phyloP scores from a whole-genome alignment of 2,888 invertebrate genomes.

The Graphium colonna region DNA sequence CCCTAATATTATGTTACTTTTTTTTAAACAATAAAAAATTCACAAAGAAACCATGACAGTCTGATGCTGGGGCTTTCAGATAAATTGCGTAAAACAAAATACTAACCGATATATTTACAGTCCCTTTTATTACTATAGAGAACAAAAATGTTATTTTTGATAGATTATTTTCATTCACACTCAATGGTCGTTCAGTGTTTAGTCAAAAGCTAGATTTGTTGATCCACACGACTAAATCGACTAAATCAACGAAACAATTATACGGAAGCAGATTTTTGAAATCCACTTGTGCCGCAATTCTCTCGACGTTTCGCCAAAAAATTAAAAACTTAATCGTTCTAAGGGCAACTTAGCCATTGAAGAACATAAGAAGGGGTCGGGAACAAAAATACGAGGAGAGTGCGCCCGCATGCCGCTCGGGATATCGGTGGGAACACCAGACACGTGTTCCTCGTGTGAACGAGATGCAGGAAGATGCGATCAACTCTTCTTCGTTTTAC shows the following conservation, averaged over 20 bases:
- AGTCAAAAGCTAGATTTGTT: no score
- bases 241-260: not conserved
- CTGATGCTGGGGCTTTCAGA: no score
- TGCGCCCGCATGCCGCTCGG: conserved; percentile 59
- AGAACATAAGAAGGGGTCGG: conserved; percentile 19
- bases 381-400: conserved; percentile 37
- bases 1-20: no score
- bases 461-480: conserved; percentile 44
- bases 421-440: conserved; percentile 49
- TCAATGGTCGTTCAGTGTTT: no score
- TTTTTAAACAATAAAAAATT: no score
- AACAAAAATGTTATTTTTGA: no score
- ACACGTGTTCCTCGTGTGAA: conserved; percentile 71
- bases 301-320: not conserved
- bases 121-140: no score
- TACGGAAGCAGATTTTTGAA: not conserved
- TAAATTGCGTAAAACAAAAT: no score
- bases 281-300: not conserved
- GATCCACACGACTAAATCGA: no score
- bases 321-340: conserved; percentile 7
- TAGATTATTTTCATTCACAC: no score
- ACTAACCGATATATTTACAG: no score
- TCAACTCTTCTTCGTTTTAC: conserved; percentile 39
- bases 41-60: no score
- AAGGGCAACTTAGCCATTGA: conserved; percentile 23